Evolutionary conservation across 2,888 invertebrate species (phyloP), one percentile per base, ranked within the genome.

Genomic region (Apamea monoglypha): DNA sequence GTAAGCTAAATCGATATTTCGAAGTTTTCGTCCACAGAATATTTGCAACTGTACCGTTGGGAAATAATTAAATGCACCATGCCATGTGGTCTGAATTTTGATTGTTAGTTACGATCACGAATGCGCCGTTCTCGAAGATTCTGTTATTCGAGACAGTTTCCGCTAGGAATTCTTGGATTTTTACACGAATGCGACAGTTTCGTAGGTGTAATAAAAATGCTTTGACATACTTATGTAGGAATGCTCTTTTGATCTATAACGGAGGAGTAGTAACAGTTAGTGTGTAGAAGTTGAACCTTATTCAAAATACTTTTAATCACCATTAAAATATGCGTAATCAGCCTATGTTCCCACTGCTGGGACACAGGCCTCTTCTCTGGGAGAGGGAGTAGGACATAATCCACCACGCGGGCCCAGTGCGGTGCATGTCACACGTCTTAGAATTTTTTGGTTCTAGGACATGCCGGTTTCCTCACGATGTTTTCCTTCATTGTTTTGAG

Each of bases 71-170:
- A 36, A 88, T 90, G 80, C 86, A 85, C 77, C 74, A 78, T 78
- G 44, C 70, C 75, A 81, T 83, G 90, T 83, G 88, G 73, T 85
- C 86, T 84, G 89, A 90, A 91, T 91, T 79, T 77, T 74, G 83
- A 89, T 85, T 78, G 78, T 76, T 61, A 73, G 74, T 77, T 64
- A 76, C 76, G 80, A 87, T 88, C 91, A 89, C 83, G 86, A 85
- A 87, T 80, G 68, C 63, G 44, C 70, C 71, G 72, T 80, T 53
- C 68, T 79, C 78, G 40, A 29, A 63, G 87, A 80, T 87, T 85
- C 87, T 78, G 87, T 87, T 87, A 87, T 56, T 78, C 61, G 87
- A 80, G 81, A 84, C 82, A 76, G 44, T 85, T 76, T 83, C 85
- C 83, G 83, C 86, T 86, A 83, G 66, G 64, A 69, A 77, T 83